Base-by-base conservation (phyloP, 2,888 invertebrate species). In the Andrena minutula region DNA sequence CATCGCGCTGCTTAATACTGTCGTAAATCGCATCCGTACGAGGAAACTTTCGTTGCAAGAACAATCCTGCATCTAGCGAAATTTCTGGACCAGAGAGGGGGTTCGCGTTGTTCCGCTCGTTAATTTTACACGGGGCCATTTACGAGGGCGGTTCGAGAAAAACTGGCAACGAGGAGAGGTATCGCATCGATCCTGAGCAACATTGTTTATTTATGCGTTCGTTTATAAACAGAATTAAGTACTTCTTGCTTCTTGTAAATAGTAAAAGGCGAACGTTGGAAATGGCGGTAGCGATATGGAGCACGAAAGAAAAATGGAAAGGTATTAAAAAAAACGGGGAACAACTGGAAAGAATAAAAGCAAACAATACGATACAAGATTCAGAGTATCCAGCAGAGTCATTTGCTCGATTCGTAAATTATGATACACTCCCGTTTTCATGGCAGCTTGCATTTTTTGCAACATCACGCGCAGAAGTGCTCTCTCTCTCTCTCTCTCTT, bases 11-110 rank as follows among this genome's bases (percentile, higher is more conserved):
- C 51, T 35, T 53, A 71, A 71, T 47, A 41, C 32, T 20, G 53
- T 79, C 71, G 66, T 80, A 80, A 80, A 80, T 79, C 56, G 65
- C 51, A 71, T 72, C 72, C 61, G 51, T 23, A n/a, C 16, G 53
- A 47, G 28, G 23, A 20, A 32, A 53, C 2, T 60, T 53, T 8
- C 20, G 64, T 28, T 51, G 23, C 53, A 60, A 61, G 79, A 66
- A 79, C 61, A 79, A 72, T 79, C 61, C 61, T 56, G 20, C 23
- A 20, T 79, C 60, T 32, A 60, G 79, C 26, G 53, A 70, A 79
- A 66, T 79, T 79, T 79, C 71, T 71, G 66, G 65, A 51, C 35
- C 35, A 20, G n/a, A 32, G 26, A 30, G 26, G n/a, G 35, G 56
- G 23, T 30, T 71, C 51, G 41, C 60, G 71, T 72, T 56, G 79